Percentiles rank a stretch among this genome's conserved stretches.
Evolutionary conservation across 2,797 vertebrate species (phyloP).

Genomic region (Scolopax rusticola): DNA sequence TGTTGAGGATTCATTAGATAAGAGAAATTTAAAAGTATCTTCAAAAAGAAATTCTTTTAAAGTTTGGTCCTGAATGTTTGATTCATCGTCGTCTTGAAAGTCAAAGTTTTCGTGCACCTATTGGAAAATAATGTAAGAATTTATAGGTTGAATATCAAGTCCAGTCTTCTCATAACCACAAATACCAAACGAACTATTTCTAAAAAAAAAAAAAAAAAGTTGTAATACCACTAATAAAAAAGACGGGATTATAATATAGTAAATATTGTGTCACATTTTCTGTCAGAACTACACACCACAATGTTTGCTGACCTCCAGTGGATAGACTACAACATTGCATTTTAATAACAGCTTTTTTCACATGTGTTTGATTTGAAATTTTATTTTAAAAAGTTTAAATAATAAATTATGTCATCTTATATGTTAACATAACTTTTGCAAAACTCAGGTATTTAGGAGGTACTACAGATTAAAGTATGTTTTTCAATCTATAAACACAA

Average conservation of each 20-base stretch:
- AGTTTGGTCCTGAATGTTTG: constrained; percentile 82
- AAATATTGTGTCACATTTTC: not conserved
- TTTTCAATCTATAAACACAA: not conserved
- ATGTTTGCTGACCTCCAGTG: constrained; percentile 72
- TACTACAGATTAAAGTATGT: not conserved
- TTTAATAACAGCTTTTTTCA: not conserved
- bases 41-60: constrained; percentile 87
- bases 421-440: not conserved
- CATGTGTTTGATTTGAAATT: not conserved
- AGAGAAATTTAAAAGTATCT: constrained; percentile 88
- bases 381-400: not conserved
- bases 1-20: constrained; percentile 74
- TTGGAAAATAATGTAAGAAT: constrained; percentile 4
- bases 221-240: not conserved
- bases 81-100: constrained; percentile 78
- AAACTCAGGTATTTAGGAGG: not conserved
- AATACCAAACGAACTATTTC: not conserved
- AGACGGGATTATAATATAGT: not conserved
- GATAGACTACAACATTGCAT: constrained; percentile 28
- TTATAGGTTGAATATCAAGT: not conserved
- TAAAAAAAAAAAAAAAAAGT: not conserved
- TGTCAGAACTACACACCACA: not conserved
- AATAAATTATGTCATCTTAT: not conserved
- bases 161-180: not conserved
- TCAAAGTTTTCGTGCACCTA: constrained; percentile 87